A percentile compares a stretch with the other conserved stretches of the same genome.
Evolutionary conservation across 2,113 vertebrate species (phyloP).

Genomic region (Acanthochromis polyacanthus): DNA sequence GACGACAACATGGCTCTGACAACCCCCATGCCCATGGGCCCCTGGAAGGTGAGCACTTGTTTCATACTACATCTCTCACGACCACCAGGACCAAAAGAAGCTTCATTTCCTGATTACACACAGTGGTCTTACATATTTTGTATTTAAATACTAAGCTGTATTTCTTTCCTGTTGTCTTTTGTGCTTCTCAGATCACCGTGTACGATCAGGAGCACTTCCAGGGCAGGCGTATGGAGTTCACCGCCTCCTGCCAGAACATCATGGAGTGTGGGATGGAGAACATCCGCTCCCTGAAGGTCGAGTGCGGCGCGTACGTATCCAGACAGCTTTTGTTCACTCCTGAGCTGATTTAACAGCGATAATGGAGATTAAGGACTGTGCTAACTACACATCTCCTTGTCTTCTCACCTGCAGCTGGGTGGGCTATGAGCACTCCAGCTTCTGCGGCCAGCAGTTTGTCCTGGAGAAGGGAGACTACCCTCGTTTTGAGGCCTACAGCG

Average conservation of each 20-base stretch:
- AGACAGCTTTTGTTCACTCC: background rate
- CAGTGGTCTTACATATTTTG: no score
- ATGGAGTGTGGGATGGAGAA: constrained; percentile 94
- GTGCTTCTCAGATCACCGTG: constrained; percentile 91
- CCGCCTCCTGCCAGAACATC: constrained; percentile 92
- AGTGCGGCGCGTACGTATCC: constrained; percentile 93
- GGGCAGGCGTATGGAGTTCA: constrained; percentile 96
- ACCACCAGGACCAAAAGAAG: background rate
- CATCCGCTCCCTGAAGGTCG: constrained; percentile 95
- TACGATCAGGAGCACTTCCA: constrained; percentile 98
- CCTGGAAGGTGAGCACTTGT: constrained; percentile 90
- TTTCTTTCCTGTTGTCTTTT: background rate
- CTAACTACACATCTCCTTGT: background rate
- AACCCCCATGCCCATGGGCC: constrained; percentile 90
- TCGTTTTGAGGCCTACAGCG: constrained; percentile 95
- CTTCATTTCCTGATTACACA: background rate
- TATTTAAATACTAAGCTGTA: background rate
- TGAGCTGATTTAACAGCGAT: constrained; percentile 16
- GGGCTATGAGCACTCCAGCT: constrained; percentile 96
- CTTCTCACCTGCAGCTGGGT: constrained; percentile 88
- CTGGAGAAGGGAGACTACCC: constrained; percentile 98
- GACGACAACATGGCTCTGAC: constrained; percentile 90
- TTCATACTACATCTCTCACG: background rate
- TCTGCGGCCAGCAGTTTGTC: constrained; percentile 96
- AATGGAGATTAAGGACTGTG: background rate